Evolutionary conservation across 2,797 vertebrate species (phyloP).

Genomic region (Parauchenoglanis ngamensis): DNA sequence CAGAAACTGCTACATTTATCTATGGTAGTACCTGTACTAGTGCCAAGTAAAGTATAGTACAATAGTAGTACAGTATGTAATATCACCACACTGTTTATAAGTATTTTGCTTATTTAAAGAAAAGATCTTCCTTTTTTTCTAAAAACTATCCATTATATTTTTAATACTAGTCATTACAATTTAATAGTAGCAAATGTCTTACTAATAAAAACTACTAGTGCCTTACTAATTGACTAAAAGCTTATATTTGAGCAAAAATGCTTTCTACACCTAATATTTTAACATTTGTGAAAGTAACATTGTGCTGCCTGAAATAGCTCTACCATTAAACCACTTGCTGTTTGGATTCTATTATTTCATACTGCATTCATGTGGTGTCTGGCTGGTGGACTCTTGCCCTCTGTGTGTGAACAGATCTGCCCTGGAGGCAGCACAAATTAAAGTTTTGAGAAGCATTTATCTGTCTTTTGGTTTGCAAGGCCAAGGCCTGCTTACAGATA

Average conservation of each 20-base stretch:
- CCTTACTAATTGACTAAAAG: neutral
- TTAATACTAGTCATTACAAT: neutral
- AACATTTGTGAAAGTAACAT: neutral
- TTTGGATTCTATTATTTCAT: constrained; percentile 10
- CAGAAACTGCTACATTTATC: neutral
- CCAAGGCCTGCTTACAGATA: constrained; percentile 76
- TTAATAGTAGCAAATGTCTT: neutral
- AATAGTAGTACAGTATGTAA: neutral
- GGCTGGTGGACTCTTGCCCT: constrained; percentile 65
- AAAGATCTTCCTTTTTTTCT: neutral
- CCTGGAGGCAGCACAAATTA: constrained; percentile 50
- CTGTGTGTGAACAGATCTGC: constrained; percentile 53
- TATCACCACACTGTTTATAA: neutral
- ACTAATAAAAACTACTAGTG: neutral
- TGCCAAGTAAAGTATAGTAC: neutral
- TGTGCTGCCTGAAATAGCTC: neutral
- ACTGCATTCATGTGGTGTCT: constrained; percentile 4
- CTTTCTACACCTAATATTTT: neutral
- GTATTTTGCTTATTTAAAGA: neutral
- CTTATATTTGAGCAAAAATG: neutral
- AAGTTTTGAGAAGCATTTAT: constrained; percentile 56
- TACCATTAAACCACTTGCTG: neutral
- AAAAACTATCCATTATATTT: neutral
- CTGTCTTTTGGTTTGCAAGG: constrained; percentile 62
- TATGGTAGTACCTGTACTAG: neutral